phyloP scores from a whole-genome alignment of 2,113 vertebrate genomes.

The Miniopterus natalensis region DNA sequence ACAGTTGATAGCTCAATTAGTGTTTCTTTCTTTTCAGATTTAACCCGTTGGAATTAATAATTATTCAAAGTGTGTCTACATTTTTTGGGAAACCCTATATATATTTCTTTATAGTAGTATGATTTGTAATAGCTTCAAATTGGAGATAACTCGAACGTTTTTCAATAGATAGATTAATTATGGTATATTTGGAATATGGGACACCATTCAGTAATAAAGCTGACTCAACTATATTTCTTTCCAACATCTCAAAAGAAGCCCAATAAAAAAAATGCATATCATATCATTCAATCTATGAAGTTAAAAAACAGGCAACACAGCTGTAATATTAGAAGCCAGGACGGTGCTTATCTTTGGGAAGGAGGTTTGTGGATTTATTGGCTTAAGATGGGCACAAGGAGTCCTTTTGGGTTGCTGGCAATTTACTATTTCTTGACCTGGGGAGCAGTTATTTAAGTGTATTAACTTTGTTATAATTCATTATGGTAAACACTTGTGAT shows the following conservation, averaged over 20 bases:
- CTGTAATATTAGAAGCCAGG: background rate
- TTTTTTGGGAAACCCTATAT: too few relatives aligned
- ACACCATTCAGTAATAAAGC: background rate
- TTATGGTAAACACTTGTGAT: background rate
- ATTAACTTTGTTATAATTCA: conserved; percentile 33
- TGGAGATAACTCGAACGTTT: background rate
- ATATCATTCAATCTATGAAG: background rate
- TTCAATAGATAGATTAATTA: background rate
- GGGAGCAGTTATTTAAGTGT: background rate
- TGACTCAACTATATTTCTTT: background rate
- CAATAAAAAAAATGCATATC: background rate
- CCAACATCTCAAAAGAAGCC: background rate
- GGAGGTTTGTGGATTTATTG: background rate
- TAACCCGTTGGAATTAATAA: too few relatives aligned
- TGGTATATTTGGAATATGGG: background rate
- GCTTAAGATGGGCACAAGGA: background rate
- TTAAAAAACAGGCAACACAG: background rate
- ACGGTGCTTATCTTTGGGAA: background rate
- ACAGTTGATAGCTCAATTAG: too few relatives aligned
- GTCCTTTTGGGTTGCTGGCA: background rate
- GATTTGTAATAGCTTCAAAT: background rate
- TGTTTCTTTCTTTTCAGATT: too few relatives aligned
- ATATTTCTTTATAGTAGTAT: background rate
- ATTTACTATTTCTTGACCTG: conserved; percentile 14
- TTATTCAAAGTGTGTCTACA: too few relatives aligned